Percentiles rank a stretch among this genome's conserved stretches.
Conservation (phyloP, 2,888 invertebrate genomes). For the Drosophila nr. medialis region DNA sequence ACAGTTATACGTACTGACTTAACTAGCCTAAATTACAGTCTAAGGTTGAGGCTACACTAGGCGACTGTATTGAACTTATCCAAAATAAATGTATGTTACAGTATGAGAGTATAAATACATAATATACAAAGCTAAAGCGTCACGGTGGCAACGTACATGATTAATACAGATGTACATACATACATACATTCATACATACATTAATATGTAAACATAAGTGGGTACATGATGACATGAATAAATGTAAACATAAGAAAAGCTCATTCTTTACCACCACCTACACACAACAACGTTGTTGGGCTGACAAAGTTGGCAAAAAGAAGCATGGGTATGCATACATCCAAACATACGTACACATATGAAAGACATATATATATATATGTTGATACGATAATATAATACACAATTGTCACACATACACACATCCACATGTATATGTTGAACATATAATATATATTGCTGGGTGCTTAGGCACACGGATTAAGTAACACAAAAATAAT, state of each 20-base stretch:
- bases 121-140: slow-evolving; percentile 65
- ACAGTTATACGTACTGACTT: slow-evolving; percentile 42
- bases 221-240: slow-evolving; percentile 8
- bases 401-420: slow-evolving; percentile 29
- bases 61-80: slow-evolving; percentile 19
- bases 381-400: slow-evolving; percentile 21
- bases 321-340: slow-evolving; percentile 27
- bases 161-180: slow-evolving; percentile 26
- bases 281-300: slow-evolving; percentile 11
- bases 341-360: slow-evolving; percentile 25
- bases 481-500: slow-evolving; percentile 48
- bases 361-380: slow-evolving; percentile 8
- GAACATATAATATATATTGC: slow-evolving; percentile 1
- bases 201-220: slow-evolving; percentile 7
- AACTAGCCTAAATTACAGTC: slow-evolving; percentile 47
- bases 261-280: slow-evolving; percentile 11
- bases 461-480: slow-evolving; percentile 34
- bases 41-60: slow-evolving; percentile 25
- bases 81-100: slow-evolving; percentile 10
- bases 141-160: slow-evolving; percentile 49
- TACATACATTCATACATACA: slow-evolving; percentile 9
- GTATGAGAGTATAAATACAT: slow-evolving; percentile 44
- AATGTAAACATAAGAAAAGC: slow-evolving; percentile 23
- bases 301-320: slow-evolving; percentile 2
- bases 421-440: slow-evolving; percentile 11